Base-by-base conservation (phyloP, 2,888 invertebrate species). In the Leptinotarsa rubiginosa region DNA sequence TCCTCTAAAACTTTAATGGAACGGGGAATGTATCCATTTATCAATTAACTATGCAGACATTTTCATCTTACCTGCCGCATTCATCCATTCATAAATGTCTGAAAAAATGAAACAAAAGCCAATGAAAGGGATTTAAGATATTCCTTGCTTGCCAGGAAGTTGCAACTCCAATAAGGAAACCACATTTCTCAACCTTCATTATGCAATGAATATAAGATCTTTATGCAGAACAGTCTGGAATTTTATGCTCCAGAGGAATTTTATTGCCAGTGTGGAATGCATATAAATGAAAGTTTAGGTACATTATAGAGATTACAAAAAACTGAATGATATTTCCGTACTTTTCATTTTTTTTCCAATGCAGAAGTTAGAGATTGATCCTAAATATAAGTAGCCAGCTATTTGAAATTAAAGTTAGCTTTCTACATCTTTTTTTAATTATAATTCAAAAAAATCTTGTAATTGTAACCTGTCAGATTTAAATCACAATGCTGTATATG, bases 181-280 rank as follows among this genome's bases (percentile, higher is more conserved):
- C 59, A 4, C 59, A 59, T 59, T 59, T 59, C 59, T 59, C 59
- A 22, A 25, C 68, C 41, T n/a, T 31, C 50, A 54, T 68, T 41
- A 54, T n/a, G 54, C 25, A 68, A 25, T 67, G 54, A 50, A 67
- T 41, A 54, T 68, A 41, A 54, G 68, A 41, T 68, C 68, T 68
- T 68, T 68, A 68, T 68, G 68, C 68, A 68, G 31, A 68, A 68
- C 49, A 68, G 31, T 68, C 41, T 41, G 41, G 41, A 41, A 41
- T 10, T 68, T 68, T 31, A 59, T 25, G 59, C 59, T 59, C 25
- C 22, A 22, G 59, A 13, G 59, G 1, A 25, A 59, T 59, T 12
- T 59, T 25, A 59, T 22, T 59, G 59, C 16, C 18, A 18, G 2
- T 10, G 18, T 10, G 18, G 18, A 52, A 18, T 52, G 52, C 52